Evolutionary conservation across 2,113 vertebrate species (phyloP), one percentile per base, ranked within the genome.

Genomic region (Artemisiospiza belli): DNA sequence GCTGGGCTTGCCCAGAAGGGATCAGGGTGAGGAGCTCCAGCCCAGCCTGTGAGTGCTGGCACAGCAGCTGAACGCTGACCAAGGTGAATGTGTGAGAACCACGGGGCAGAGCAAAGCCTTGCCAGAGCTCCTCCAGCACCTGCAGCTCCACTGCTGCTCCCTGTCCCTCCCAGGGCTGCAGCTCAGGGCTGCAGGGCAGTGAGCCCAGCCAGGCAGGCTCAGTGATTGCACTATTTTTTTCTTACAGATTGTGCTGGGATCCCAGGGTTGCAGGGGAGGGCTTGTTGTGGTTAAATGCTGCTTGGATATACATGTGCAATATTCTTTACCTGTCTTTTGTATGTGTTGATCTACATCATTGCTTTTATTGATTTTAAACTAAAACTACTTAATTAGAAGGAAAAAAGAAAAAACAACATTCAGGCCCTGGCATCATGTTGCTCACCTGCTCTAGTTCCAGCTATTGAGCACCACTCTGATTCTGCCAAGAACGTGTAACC

Each of bases 221-320:
- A 15, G 12, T 24, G 39, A 59, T 67, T 94, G 90, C 87, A 90
- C 85, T 92, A 5, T 2, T 76, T 46, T 39, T 51, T 90, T 80
- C 44, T 78, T 89, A 87, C 21, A 12, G 68, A 41, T 16, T 10
- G 57, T 44, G 80, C 43, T 67, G 62, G 63, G 12, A 47, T 55
- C 83, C 57, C 4, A 5, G 80, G 39, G 21, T 8, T 7, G 21
- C 9, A 5, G 9, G 33, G 46, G 31, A 47, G n/a, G 67, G 54
- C 9, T 2, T 20, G 47, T 24, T 43, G 44, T 58, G 83, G 47
- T 46, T 59, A 63, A 85, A 46, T 66, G 77, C 88, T 93, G 79
- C 91, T 91, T 91, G 72, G 83, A 33, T 14, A 18, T 41, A 39
- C 27, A 44, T 8, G 94, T 97, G 97, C 96, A 97, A 97, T 97